Base-by-base conservation (phyloP, 2,113 vertebrate genomes). In the Ceyx cyanopectus region DNA sequence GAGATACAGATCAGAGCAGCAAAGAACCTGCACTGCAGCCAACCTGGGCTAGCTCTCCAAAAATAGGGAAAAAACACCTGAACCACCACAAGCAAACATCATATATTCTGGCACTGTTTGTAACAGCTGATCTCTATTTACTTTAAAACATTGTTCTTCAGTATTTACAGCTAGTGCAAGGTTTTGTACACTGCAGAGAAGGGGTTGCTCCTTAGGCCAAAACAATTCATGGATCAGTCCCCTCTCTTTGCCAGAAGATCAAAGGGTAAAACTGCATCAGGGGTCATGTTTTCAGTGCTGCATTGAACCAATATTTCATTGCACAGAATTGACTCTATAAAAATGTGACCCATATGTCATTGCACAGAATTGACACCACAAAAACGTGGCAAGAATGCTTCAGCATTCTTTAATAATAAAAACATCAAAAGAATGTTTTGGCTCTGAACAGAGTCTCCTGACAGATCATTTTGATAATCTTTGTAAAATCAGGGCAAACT, bases 361-460 rank as follows among this genome's bases (percentile, higher is more conserved):
- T 30, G 24, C n/a, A 61, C 7, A 24, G 57, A 70, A 84, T 20
- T 43, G 12, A 15, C 23, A 73, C 6, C 48, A 34, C 10, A 50
- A 23, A 50, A 58, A 83, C 27, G n/a, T 7, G 6, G 62, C 12
- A 65, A 92, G 69, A 88, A 74, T 1, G 0, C 10, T 56, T 53
- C 48, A 69, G 66, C 20, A 24, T 50, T 74, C 72, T 92, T 95
- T 76, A 94, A 84, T 87, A 91, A 75, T 40, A 73, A 80, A 75
- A 76, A 23, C 57, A 78, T 40, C 78, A 62, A 70, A 93, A 92
- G 51, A 92, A 76, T n/a, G 18, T 29, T 50, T 68, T 48, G 74
- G 60, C 7, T 82, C 8, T 18, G 20, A 21, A 78, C 18, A 45
- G 66, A 76, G 27, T 78, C 37, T 75, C 94, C 73, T 85, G 12